Conservation (phyloP, 2,888 invertebrate genomes). For the Tetheella fluctuosa region DNA sequence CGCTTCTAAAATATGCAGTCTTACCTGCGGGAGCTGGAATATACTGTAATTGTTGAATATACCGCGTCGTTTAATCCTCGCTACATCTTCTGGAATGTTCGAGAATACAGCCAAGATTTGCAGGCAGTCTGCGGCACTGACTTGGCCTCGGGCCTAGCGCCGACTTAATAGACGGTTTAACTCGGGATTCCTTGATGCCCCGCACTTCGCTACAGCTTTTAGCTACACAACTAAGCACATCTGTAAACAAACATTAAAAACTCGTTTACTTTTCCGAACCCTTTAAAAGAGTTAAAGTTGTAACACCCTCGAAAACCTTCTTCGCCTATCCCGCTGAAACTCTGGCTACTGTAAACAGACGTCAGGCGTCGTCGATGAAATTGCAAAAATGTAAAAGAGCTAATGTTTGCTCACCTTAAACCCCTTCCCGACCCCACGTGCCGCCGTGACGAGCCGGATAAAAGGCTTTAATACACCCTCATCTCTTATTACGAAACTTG, state of each 20-base stretch:
- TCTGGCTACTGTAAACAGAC: conserved; percentile 72
- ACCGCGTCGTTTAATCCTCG: conserved; percentile 79
- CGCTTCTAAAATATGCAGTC: conserved; percentile 76
- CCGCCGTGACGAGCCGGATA: conserved; percentile 83
- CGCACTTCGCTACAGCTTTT: conserved; percentile 44
- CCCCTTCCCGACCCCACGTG: conserved; percentile 80
- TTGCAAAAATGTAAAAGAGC: conserved; percentile 85
- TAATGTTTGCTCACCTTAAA: conserved; percentile 84
- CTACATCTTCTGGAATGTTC: conserved; percentile 82
- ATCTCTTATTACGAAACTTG: conserved; percentile 85
- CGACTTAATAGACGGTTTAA: conserved; percentile 72
- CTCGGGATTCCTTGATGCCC: conserved; percentile 56
- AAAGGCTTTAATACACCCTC: conserved; percentile 85
- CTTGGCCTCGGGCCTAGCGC: conserved; percentile 78
- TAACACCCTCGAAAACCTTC: conserved; percentile 63
- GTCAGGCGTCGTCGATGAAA: conserved; percentile 78
- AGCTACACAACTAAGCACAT: conserved; percentile 52
- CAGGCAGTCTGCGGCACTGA: conserved; percentile 71
- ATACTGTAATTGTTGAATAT: conserved; percentile 80
- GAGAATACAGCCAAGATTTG: conserved; percentile 81
- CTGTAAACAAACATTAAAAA: conserved; percentile 67
- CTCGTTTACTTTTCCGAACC: conserved; percentile 69
- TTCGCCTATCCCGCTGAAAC: conserved; percentile 54
- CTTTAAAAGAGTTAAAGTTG: conserved; percentile 73
- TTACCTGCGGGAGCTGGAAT: conserved; percentile 75